phyloP scores from a whole-genome alignment of 2,888 invertebrate species.

The Danaus chrysippus region DNA sequence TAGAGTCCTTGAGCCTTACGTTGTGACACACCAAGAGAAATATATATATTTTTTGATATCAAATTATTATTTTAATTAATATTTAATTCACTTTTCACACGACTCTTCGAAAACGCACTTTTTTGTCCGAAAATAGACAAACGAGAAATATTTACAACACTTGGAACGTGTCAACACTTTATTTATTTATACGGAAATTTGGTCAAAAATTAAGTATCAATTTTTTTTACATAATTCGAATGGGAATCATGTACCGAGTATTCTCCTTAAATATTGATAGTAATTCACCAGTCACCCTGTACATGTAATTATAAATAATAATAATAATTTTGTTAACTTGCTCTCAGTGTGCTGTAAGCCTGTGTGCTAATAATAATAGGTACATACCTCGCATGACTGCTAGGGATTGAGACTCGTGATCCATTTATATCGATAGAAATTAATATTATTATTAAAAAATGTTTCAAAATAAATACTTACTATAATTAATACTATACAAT shows the following conservation, averaged over 20 bases:
- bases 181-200: too few relatives aligned
- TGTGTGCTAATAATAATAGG: slow-evolving; percentile 73
- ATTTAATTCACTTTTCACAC: too few relatives aligned
- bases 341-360: slow-evolving; percentile 43
- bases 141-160: too few relatives aligned
- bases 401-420: neutral
- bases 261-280: too few relatives aligned
- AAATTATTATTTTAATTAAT: neutral
- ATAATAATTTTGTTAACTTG: neutral
- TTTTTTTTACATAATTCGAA: too few relatives aligned
- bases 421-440: slow-evolving; percentile 30
- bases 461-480: neutral
- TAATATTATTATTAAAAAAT: slow-evolving; percentile 9
- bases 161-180: too few relatives aligned
- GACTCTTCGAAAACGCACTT: too few relatives aligned
- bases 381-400: slow-evolving; percentile 54
- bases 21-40: slow-evolving; percentile 2
- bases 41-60: neutral
- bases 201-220: too few relatives aligned
- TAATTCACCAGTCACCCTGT: too few relatives aligned
- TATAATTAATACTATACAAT: too few relatives aligned
- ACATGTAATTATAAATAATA: neutral
- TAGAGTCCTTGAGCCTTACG: slow-evolving; percentile 33
- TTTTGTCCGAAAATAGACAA: too few relatives aligned
- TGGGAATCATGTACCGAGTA: too few relatives aligned